Evolutionary conservation across 2,113 vertebrate species (phyloP).

Genomic region (Physeter macrocephalus): DNA sequence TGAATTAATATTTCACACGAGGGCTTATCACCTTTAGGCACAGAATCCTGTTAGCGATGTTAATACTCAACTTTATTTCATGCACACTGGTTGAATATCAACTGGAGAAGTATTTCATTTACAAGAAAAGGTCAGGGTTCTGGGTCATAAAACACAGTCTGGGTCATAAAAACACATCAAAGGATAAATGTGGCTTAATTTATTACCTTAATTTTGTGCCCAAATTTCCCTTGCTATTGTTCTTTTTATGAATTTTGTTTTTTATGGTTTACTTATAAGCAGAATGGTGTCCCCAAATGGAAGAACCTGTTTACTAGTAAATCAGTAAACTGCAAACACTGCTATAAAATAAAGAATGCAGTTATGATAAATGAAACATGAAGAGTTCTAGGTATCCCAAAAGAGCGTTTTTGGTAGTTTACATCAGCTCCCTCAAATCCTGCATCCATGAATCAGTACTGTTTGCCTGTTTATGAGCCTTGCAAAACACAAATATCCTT

Average conservation of each 20-base stretch:
- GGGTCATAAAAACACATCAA: not conserved
- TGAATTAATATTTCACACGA: not conserved
- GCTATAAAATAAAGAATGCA: not conserved
- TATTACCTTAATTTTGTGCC: not conserved
- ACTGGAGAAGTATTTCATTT: not conserved
- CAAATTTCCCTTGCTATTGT: not conserved
- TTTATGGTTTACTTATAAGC: not conserved
- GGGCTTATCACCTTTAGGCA: not conserved
- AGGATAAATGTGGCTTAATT: not conserved
- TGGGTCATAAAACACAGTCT: not conserved
- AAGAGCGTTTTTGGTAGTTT: not conserved
- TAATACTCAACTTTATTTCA: not conserved
- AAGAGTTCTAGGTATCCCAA: not conserved
- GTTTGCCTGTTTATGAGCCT: not conserved
- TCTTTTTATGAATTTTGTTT: constrained; percentile 16
- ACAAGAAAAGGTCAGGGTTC: not conserved
- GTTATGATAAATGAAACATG: not conserved
- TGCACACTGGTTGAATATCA: not conserved
- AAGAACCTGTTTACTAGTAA: not conserved
- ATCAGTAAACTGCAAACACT: constrained; percentile 14
- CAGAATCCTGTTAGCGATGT: not conserved
- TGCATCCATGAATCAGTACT: not conserved
- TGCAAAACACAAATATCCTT: not conserved
- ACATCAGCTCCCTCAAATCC: rapidly evolving
- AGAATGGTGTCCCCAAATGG: not conserved